Percentiles rank a stretch among this genome's conserved stretches.
These are phyloP conservation scores for Megaleporinus macrocephalus DNA, from an alignment of 2,113 vertebrate genomes.

Conservation along the genomic window DNA sequence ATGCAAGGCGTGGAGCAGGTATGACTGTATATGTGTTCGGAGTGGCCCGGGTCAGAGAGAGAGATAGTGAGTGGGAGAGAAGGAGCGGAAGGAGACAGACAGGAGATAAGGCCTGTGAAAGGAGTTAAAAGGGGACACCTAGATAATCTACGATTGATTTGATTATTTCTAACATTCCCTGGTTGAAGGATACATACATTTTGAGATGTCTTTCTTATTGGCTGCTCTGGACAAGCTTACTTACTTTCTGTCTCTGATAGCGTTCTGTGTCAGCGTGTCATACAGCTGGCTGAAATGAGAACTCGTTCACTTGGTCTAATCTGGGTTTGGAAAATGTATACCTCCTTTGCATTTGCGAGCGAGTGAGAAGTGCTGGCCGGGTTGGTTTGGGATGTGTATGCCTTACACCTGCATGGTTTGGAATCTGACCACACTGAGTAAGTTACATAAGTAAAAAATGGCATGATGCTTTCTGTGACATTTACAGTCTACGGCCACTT, in stretches of 20 bases:
- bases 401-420: conserved; percentile 24
- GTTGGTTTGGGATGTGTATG: conserved; percentile 38
- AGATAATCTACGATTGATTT: conserved; percentile 1
- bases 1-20: conserved; percentile 67
- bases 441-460: conserved; percentile 15
- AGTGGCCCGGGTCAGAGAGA: conserved; percentile 33
- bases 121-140: background rate
- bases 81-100: conserved; percentile 22
- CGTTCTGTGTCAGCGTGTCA: conserved; percentile 69
- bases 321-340: conserved; percentile 30
- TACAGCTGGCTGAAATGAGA: conserved; percentile 70
- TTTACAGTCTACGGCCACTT: background rate
- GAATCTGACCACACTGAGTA: conserved; percentile 32
- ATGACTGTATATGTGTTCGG: conserved; percentile 64
- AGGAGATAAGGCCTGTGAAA: conserved; percentile 12
- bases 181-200: conserved; percentile 26
- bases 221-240: conserved; percentile 68
- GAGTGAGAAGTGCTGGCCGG: conserved; percentile 33
- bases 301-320: background rate
- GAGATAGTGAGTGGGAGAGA: conserved; percentile 34
- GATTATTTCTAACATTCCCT: background rate
- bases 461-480: background rate
- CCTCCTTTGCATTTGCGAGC: conserved; percentile 9
- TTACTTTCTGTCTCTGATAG: conserved; percentile 70
- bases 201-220: conserved; percentile 70